These are phyloP conservation scores for Campoletis sonorensis DNA, from an alignment of 1,140 invertebrate genomes.

Conservation along the genomic window DNA sequence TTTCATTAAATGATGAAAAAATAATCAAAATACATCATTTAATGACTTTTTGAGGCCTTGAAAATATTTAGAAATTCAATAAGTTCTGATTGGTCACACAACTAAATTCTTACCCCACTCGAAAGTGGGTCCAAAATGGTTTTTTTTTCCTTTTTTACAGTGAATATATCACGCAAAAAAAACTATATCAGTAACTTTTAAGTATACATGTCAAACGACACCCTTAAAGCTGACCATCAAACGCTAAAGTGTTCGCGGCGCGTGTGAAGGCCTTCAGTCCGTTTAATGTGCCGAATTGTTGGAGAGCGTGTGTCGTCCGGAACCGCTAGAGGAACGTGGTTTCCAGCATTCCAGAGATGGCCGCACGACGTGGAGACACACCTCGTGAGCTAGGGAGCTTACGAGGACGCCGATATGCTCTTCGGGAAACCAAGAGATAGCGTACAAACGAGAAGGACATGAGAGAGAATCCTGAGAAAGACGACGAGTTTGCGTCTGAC, in stretches of 20 bases:
- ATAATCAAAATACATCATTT: too few relatives aligned
- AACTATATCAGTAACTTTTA: not conserved
- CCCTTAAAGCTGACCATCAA: not conserved
- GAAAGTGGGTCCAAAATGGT: too few relatives aligned
- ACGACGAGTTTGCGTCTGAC: constrained; percentile 43
- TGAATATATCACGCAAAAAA: too few relatives aligned
- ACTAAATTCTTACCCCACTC: too few relatives aligned
- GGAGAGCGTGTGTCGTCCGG: not conserved
- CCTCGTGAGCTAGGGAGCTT: too few relatives aligned
- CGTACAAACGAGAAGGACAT: not conserved
- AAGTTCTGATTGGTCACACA: too few relatives aligned
- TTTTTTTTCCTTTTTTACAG: too few relatives aligned
- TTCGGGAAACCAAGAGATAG: not conserved
- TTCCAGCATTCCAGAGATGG: not conserved
- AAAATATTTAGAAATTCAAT: too few relatives aligned
- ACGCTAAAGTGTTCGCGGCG: not conserved
- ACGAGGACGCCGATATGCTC: too few relatives aligned
- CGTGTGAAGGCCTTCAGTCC: not conserved
- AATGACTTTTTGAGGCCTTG: too few relatives aligned
- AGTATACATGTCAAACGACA: not conserved
- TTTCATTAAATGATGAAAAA: too few relatives aligned
- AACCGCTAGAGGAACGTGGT: constrained; percentile 3
- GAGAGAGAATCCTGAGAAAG: not conserved
- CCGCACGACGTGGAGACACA: not conserved
- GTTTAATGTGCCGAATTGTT: too few relatives aligned